Base-by-base conservation (phyloP, 2,888 invertebrate species). In the Brenthis ino region DNA sequence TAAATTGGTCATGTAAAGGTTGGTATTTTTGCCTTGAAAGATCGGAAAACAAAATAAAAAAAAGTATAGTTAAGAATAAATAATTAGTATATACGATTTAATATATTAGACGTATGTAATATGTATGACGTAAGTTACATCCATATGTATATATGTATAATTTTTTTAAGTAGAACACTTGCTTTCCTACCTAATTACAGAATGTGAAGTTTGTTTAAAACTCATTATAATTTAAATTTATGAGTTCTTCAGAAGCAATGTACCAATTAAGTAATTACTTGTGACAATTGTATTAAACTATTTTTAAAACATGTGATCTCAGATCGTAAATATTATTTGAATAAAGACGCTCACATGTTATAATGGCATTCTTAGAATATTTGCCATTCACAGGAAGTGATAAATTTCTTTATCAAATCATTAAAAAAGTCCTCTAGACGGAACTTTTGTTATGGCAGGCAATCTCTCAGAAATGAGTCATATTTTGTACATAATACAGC, bases 221-320 rank as follows among this genome's bases (percentile, higher is more conserved):
- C 54, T 61, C 65, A 63, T 57, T 70, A 65, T 67, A 63, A 65
- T 72, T 67, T 57, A 64, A 64, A 65, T 69, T 63, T 61, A 69
- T 57, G 57, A 57, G 67, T 60, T 57, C 57, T 65, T 64, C 74
- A 63, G 61, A 74, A 73, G 80, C 78, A 77, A 63, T 50, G 48
- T 54, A 58, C 54, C 68, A 68, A 70, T 72, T 72, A 72, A 68
- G 43, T 68, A 64, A 70, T 72, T 67, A 70, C 28, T 47, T 65
- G 64, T 48, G 68, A 68, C 65, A 68, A 66, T 72, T 65, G 20
- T 65, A 68, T 72, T 73, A 72, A 72, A 67, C 70, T 71, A 72
- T 70, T 71, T 71, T 72, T 61, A 58, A 69, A 65, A 71, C 69
- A 66, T 65, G 58, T 71, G 67, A 68, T 66, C 69, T 54, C 67